phyloP scores from a whole-genome alignment of 2,113 vertebrate genomes.

The Seriola dumerili region DNA sequence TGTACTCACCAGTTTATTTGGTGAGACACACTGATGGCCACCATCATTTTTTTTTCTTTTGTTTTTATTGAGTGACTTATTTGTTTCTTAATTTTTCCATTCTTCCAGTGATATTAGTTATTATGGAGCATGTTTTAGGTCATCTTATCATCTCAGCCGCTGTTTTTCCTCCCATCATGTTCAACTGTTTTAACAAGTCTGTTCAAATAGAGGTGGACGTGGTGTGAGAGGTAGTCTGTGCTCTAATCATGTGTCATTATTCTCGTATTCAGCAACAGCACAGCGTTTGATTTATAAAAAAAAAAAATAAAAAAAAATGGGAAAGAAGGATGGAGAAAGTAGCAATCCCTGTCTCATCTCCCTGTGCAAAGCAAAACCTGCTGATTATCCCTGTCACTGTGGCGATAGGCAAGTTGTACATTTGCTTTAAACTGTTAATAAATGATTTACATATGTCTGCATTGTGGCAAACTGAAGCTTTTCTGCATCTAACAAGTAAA shows the following conservation, averaged over 20 bases:
- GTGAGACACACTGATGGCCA: neutral
- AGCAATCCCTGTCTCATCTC: neutral
- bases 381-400: too few relatives aligned
- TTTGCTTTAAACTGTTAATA: neutral
- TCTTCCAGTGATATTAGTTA: neutral
- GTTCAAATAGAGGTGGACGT: neutral
- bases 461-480: neutral
- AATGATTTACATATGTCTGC: too few relatives aligned
- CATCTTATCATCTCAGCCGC: neutral
- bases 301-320: neutral
- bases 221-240: neutral
- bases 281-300: neutral
- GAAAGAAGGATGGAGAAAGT: neutral
- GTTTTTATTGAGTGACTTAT: too few relatives aligned
- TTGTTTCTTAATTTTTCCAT: neutral
- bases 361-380: too few relatives aligned
- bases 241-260: neutral
- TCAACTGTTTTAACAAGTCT: neutral
- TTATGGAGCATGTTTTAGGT: neutral
- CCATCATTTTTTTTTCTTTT: neutral
- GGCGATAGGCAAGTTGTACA: too few relatives aligned
- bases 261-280: neutral
- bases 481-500: neutral
- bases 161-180: neutral
- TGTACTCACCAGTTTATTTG: neutral